Evolutionary conservation across 2,113 vertebrate genomes (phyloP).

Genomic region (Illadopsis cleaveri): DNA sequence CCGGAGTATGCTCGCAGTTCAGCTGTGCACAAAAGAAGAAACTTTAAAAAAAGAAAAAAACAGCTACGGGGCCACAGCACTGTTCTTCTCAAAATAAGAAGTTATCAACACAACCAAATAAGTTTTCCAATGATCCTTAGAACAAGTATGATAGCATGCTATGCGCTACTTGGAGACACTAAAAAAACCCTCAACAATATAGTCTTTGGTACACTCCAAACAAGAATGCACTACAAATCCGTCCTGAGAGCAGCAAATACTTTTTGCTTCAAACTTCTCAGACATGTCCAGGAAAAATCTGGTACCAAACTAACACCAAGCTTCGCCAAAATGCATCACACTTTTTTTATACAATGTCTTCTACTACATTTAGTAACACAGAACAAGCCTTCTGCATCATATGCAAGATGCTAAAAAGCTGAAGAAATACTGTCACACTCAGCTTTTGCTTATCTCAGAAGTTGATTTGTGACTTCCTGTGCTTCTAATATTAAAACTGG

Average conservation of each 20-base stretch:
- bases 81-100: background rate
- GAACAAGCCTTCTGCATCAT: background rate
- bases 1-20: accelerated
- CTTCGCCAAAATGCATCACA: background rate
- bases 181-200: background rate
- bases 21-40: background rate
- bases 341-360: background rate
- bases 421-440: background rate
- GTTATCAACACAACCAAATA: background rate
- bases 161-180: background rate
- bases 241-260: background rate
- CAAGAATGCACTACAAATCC: background rate
- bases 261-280: background rate
- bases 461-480: background rate
- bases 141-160: background rate
- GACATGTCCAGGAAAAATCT: background rate
- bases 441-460: slow-evolving; percentile 3
- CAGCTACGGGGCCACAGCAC: background rate
- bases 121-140: background rate
- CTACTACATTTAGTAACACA: background rate
- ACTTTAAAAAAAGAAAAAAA: background rate
- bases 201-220: background rate
- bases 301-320: background rate
- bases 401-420: slow-evolving; percentile 3
- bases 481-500: background rate